Evolutionary conservation across 2,888 invertebrate species (phyloP).

Genomic region (Tenthredo notha): DNA sequence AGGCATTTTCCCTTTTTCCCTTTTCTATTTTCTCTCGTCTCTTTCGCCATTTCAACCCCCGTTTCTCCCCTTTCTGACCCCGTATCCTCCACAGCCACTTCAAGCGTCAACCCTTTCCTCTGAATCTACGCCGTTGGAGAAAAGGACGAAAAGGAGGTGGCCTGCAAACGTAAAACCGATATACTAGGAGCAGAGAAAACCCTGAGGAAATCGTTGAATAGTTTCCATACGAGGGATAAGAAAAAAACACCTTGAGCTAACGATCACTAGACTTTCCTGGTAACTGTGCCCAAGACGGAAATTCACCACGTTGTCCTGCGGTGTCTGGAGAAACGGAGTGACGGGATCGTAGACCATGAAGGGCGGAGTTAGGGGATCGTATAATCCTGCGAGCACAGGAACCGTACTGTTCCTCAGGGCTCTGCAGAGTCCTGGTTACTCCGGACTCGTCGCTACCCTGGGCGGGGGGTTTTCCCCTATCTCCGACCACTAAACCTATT

Average conservation of each 20-base stretch:
- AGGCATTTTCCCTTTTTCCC: not conserved
- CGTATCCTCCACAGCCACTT: not conserved
- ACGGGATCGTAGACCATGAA: constrained; percentile 1
- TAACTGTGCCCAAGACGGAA: constrained; percentile 38
- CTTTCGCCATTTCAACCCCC: not conserved
- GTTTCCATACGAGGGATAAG: constrained; percentile 7
- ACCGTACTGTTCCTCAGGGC: constrained; percentile 30
- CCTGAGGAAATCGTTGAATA: constrained; percentile 18
- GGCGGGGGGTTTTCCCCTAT: constrained; percentile 35
- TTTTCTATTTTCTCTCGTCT: not conserved
- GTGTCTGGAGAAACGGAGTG: constrained; percentile 19
- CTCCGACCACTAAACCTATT: constrained; percentile 48
- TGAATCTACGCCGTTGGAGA: not conserved
- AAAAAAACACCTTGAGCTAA: constrained; percentile 31
- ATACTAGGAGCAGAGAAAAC: not conserved
- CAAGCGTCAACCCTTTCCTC: not conserved
- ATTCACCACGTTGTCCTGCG: not conserved
- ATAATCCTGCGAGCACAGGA: constrained; percentile 32
- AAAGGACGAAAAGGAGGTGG: not conserved
- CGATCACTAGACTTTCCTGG: constrained; percentile 11
- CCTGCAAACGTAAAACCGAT: not conserved
- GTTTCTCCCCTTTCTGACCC: not conserved
- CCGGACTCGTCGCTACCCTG: not conserved
- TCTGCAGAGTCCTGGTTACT: constrained; percentile 7
- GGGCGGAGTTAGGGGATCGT: constrained; percentile 39